Evolutionary conservation across 2,888 invertebrate genomes (phyloP), one percentile per base, ranked within the genome.

Genomic region (Neoascia interrupta): DNA sequence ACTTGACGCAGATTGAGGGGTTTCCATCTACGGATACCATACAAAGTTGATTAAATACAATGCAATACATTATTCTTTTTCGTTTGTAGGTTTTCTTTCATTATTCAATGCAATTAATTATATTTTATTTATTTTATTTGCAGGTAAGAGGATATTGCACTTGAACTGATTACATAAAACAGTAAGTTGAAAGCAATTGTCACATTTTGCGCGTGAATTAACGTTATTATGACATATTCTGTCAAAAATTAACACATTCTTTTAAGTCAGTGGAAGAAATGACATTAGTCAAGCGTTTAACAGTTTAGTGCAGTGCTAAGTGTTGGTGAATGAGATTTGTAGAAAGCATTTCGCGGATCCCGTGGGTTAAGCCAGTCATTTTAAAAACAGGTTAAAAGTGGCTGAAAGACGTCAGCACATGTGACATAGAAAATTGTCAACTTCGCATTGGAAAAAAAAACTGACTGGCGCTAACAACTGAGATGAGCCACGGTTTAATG

Each of bases 1-100:
- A 49, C 15, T 63, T 75, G 75, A 75, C 69, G 23, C 58, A 56
- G 43, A 63, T 75, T 70, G 49, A 56, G 43, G 26, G 53, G 21
- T 37, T 70, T 60, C 56, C 51, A 53, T 60, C 39, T 41, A 23
- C 5, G 39, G 60, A 56, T 28, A 4, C 10, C 45, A 47, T 51
- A 49, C 16, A 51, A 60, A 28, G 34, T 69, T 34, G 6, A 53
- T 45, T 53, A 47, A 39, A 60, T 21, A 45, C 23, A 53, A 51
- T 37, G 11, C 26, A 15, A 18, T 28, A 3, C 31, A 16, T 15
- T 45, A 19, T 31, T 31, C 10, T n/a, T 31, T 31, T 31, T 6
- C 8, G 3, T 31, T n/a, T n/a, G n/a, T n/a, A n/a, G n/a, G n/a
- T n/a, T n/a, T 31, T 31, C 26, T 26, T 26, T 1, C 26, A 13